Evolutionary conservation across 2,797 vertebrate species (phyloP), one percentile per base, ranked within the genome.

Genomic region (Myotis myotis): DNA sequence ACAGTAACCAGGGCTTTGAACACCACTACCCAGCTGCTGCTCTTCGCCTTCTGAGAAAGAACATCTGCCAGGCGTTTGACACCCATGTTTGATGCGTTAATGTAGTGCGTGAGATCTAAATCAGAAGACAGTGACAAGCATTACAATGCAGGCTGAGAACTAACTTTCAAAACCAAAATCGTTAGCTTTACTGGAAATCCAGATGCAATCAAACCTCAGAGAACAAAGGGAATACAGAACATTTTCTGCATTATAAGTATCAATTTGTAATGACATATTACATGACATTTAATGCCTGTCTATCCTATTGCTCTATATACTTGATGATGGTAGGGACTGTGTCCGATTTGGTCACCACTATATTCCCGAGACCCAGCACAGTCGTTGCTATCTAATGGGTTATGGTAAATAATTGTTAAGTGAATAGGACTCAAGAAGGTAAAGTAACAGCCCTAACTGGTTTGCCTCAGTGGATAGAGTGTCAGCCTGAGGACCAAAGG

Each of bases 1-100:
- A 99, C 99, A 97, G 99, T 99, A 98, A 99, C 99, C 96, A 99
- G 99, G 97, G 99, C 99, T 98, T 99, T 99, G 98, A 99, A 99
- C 92, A 99, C 99, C 97, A 99, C 99, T 97, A 99, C 99, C 99
- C 99, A 99, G 98, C 99, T 99, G 97, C 98, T 99, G 98, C 98
- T 99, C 84, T 98, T 98, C 23, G 99, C 99, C 97, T 99, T 98
- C 96, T 99, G 99, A 91, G 99, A 99, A 92, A 99, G 99, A 0
- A 99, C 98, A 97, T 99, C 99, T 10, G 99, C 99, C 98, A 99
- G 98, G 98, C 99, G 99, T 10, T 99, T 98, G 96, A 99, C 99
- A 96, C 98, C 99, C 98, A 99, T 99, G 96, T 99, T 99, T 98
- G 99, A 99, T 98, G 99, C 99, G 94, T 99, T 99, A 98, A 99